Base-by-base conservation (phyloP, 2,888 invertebrate genomes). In the Cheilosia variabilis region DNA sequence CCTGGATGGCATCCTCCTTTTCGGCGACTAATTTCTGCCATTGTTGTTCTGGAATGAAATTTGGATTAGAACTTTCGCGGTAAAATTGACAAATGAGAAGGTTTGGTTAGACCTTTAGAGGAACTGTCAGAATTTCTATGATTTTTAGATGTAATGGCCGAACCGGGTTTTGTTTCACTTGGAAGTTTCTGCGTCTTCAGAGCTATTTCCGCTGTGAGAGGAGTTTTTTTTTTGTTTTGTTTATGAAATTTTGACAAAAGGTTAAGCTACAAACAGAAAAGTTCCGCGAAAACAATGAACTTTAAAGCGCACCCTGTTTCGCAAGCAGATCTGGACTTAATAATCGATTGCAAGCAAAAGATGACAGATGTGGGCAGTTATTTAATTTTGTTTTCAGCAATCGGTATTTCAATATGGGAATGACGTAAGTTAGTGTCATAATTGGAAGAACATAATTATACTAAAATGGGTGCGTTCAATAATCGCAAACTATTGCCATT, bases 1-100 rank as follows among this genome's bases (percentile, higher is more conserved):
- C 90, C 87, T 93, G 92, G 37, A 94, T 89, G 0, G 94, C 94
- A 87, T 94, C 93, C 78, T 93, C 93, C 89, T 93, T 94, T 88
- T 94, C 94, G 86, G 93, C 92, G 55, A 93, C 92, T 78, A 94
- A 89, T 89, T 93, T 93, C 62, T 93, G 93, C 93, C 93, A 94
- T 89, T 94, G 93, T 87, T 93, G 89, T 89, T 93, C 93, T 93
- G 89, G 58, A 76, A 83, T 27, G 4, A 45, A n/a, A 27, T 62
- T 45, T 6, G 22, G 15, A 27, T 43, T 55, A 55, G 17, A 17
- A n/a, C 34, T 7, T 3, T 31, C 17, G 22, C 15, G 15, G 9
- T 3, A 3, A 31, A 27, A 17, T 6, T 31, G 5, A 17, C 7
- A 34, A 31, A 17, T 31, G 3, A 4, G 10, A 37, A 19, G 50